Evolutionary conservation across 2,888 invertebrate genomes (phyloP), one percentile per base, ranked within the genome.

Genomic region (Epiblema foenella): DNA sequence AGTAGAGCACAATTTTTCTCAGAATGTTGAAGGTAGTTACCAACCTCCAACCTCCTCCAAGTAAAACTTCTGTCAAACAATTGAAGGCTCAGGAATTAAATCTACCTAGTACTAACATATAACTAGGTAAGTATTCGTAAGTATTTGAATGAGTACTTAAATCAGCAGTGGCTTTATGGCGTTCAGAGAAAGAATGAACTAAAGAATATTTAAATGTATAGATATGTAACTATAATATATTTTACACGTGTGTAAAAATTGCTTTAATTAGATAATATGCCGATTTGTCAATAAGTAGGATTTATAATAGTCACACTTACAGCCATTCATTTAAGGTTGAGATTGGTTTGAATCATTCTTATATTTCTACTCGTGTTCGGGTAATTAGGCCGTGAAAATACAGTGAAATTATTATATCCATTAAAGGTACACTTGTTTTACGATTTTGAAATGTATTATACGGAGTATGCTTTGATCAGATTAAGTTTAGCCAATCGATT

Each of bases 401-500:
- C 42, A 42, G 15, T 15, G 42, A 15, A 42, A 42, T 42, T 42
- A 42, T n/a, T 42, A 42, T 42, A 15, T 42, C 39, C 42, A 42
- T 42, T 15, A 42, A 42, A 42, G 42, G 42, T 15, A 15, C 42
- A 42, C 42, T 42, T 42, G 15, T 12, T 15, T 42, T 42, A 15
- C 15, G 42, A 15, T 42, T 42, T 42, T 42, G 7, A 42, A 39
- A 39, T 3, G 12, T 39, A 39, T 39, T 2, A 4, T 12, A 42
- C 15, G 42, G 15, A 42, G 42, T 42, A 15, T 15, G 15, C 57
- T 9, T n/a, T 8, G 33, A 10, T 57, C 15, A 10, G n/a, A 57
- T 56, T 37, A 42, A 15, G 18, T 59, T 59, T 46, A 20, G 15
- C 59, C 12, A 60, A 60, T 42, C 42, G 39, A 59, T 59, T 42